Base-by-base conservation (phyloP, 2,888 invertebrate genomes). In the Bembecia ichneumoniformis region DNA sequence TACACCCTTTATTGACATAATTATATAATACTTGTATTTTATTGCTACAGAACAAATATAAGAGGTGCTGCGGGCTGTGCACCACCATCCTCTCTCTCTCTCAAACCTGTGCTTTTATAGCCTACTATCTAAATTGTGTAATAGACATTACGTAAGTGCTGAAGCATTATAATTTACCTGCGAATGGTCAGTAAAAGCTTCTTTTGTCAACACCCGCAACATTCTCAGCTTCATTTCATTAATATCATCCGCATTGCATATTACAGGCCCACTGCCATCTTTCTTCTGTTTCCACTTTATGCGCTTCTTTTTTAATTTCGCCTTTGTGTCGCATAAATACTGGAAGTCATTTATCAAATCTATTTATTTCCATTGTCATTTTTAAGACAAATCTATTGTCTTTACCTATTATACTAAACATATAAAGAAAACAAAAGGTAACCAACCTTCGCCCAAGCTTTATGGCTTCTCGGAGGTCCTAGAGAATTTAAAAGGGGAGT, bases 251-350 rank as follows among this genome's bases (percentile, higher is more conserved):
- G 54, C 51, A 46, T 58, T 59, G 16, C 56, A 56, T 15, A 62
- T 58, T 44, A 57, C 47, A 3, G 54, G 52, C 15, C 55, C 54
- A n/a, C 51, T 51, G 5, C 60, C 59, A 47, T 59, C 55, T 44
- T 47, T 51, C 28, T 52, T 60, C 40, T 54, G 54, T 34, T 34
- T 54, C 61, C 61, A 60, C 54, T 59, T 59, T 7, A 58, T 51
- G 9, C 46, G 51, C 50, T 57, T 59, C 10, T 47, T 52, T 28
- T 58, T 62, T 46, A 62, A 48, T 48, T 59, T 60, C 46, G 57
- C 56, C 47, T 60, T 61, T 43, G 59, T 46, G 46, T 59, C 52
- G 47, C 53, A 54, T 14, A 59, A 47, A 50, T 61, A 60, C 61
- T 61, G 53, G 15, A 56, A 58, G 16, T 3, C 14, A 49, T n/a